Evolutionary conservation across 2,797 vertebrate species (phyloP), one percentile per base, ranked within the genome.

Genomic region (Kryptolebias ocellatus): DNA sequence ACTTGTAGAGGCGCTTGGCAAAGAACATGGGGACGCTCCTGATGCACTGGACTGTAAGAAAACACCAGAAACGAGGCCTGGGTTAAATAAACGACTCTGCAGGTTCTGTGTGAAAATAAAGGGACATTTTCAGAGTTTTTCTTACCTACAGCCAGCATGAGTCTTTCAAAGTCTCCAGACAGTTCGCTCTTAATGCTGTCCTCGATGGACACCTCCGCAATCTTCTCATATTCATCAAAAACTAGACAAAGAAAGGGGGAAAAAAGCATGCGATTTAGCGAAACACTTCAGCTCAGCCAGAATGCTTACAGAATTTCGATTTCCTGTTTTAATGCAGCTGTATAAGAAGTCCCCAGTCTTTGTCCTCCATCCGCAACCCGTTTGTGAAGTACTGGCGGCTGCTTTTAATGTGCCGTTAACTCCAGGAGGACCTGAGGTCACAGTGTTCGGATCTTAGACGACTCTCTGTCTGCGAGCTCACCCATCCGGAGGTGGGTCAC

Each of bases 141-240:
- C 96, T 51, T 92, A 99, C 98, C 98, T 53, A 98, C 95, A 0
- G 98, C 95, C 85, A 99, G 81, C 97, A 99, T 98, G 70, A 99
- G 92, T 83, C 94, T 95, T 90, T 99, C 95, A 24, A 99, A 96
- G 91, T 99, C 97, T 31, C 97, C 97, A 0, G 98, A 99, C 56
- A 99, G 94, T 85, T 99, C 98, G 0, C 61, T 94, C 58, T 96
- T 95, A 74, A 99, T 96, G 87, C 96, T 98, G 77, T 96, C 94
- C 82, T 99, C 98, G 0, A 99, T 95, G 0, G 94, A 92, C 77
- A 92, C 94, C 83, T 96, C 96, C 0, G 95, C 90, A 67, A 95
- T 93, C 92, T 94, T 96, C 90, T 96, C 91, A 53, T 98, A 99
- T 20, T 95, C 95, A 3, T 99, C 96, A 69, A 99, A 99, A 60